A percentile compares a stretch with the other conserved stretches of the same genome.
phyloP scores from a whole-genome alignment of 2,113 vertebrate species.

The Elephas maximus region DNA sequence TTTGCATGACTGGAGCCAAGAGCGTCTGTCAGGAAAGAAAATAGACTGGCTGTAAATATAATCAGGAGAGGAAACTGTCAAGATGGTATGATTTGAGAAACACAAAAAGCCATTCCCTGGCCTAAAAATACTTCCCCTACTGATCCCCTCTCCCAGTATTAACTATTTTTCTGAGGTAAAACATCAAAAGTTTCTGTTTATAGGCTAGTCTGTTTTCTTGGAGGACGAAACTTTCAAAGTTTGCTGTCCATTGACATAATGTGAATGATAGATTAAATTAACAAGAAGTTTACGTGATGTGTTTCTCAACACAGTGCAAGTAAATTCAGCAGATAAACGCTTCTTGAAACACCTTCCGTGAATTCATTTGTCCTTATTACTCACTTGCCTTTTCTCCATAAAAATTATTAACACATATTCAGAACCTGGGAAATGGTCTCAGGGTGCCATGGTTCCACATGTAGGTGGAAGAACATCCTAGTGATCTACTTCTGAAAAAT shows the following conservation, averaged over 20 bases:
- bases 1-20: slow-evolving; percentile 61
- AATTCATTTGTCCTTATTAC: neutral
- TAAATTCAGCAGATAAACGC: neutral
- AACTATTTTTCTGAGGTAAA: slow-evolving; percentile 46
- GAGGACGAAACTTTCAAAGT: neutral
- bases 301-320: neutral
- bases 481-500: neutral
- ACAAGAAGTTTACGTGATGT: neutral
- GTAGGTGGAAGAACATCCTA: neutral
- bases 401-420: neutral
- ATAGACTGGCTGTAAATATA: slow-evolving; percentile 20
- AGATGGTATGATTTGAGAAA: slow-evolving; percentile 44
- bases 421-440: neutral
- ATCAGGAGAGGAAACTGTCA: slow-evolving; percentile 30
- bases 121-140: slow-evolving; percentile 53
- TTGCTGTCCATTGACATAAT: neutral
- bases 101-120: slow-evolving; percentile 31
- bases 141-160: neutral
- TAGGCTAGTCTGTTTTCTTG: neutral
- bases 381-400: neutral
- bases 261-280: neutral
- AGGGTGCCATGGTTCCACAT: neutral
- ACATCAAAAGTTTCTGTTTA: slow-evolving; percentile 38
- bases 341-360: neutral
- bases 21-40: slow-evolving; percentile 58